Conservation (phyloP, 2,797 vertebrate species). For the Anas bahamensis region DNA sequence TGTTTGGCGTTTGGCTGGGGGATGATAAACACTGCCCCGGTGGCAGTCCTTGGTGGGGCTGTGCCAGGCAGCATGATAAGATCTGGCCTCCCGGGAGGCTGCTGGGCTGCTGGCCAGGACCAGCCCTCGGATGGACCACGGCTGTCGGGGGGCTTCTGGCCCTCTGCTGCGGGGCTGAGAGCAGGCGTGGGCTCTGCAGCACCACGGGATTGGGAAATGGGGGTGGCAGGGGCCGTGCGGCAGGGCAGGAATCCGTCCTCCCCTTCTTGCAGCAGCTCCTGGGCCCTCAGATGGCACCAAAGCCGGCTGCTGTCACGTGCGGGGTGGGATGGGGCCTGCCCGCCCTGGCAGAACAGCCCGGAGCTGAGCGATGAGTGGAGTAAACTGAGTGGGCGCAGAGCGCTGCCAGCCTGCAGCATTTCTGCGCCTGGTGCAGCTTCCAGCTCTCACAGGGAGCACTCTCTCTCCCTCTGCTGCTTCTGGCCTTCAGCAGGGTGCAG, state of each 20-base stretch:
- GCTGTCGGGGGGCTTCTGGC: neutral
- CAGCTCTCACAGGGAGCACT: neutral
- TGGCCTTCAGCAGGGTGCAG: neutral
- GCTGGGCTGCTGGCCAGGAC: neutral
- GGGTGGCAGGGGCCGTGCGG: neutral
- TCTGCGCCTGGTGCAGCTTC: neutral
- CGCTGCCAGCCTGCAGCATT: neutral
- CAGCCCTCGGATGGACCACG: neutral
- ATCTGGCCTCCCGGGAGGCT: neutral
- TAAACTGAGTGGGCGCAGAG: conserved; percentile 17
- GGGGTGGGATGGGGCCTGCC: neutral
- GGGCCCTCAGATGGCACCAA: accelerated
- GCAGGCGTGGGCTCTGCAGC: neutral
- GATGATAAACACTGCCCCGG: conserved; percentile 25
- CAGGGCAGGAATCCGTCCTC: neutral
- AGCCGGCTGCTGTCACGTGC: neutral
- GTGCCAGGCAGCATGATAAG: conserved; percentile 11
- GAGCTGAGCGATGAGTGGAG: conserved; percentile 23
- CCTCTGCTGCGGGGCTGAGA: neutral
- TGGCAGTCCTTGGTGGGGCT: neutral
- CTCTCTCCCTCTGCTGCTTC: neutral
- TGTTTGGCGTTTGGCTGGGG: conserved; percentile 49
- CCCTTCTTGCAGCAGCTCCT: neutral
- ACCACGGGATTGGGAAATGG: neutral
- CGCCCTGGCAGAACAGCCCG: neutral